These are phyloP conservation scores for Danio rerio DNA, from an alignment of 2,113 vertebrate genomes.

Conservation along the genomic window DNA sequence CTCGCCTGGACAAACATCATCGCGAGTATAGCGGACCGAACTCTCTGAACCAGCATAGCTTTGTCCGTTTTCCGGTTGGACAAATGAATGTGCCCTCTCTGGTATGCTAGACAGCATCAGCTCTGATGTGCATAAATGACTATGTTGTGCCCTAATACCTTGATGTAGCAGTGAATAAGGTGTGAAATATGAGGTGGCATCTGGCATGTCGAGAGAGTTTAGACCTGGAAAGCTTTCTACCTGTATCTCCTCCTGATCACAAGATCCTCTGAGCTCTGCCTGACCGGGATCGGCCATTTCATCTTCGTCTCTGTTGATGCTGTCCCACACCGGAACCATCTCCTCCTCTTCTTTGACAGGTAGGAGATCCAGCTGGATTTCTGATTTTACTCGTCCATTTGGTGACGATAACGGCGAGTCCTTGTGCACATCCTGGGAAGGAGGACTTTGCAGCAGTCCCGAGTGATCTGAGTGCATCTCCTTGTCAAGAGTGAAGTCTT, in stretches of 20 bases:
- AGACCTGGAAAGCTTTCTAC: slow-evolving; percentile 62
- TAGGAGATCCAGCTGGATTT: slow-evolving; percentile 17
- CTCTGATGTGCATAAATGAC: slow-evolving; percentile 40
- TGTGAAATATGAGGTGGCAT: slow-evolving; percentile 55
- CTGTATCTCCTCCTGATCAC: slow-evolving; percentile 59
- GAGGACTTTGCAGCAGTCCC: neutral
- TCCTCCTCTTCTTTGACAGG: slow-evolving; percentile 62
- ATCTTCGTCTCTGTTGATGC: slow-evolving; percentile 36
- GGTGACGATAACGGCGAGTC: slow-evolving; percentile 36
- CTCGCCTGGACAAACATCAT: slow-evolving; percentile 49
- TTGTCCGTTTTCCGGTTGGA: slow-evolving; percentile 48
- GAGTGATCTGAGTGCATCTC: slow-evolving; percentile 40
- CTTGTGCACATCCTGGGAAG: neutral
- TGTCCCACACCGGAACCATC: slow-evolving; percentile 58
- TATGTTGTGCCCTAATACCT: slow-evolving; percentile 51
- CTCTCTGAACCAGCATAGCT: slow-evolving; percentile 33
- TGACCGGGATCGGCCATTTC: slow-evolving; percentile 51
- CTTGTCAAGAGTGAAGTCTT: slow-evolving; percentile 38
- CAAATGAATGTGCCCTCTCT: slow-evolving; percentile 48
- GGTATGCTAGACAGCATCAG: slow-evolving; percentile 46
- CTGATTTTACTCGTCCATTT: slow-evolving; percentile 40
- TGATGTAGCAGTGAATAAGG: slow-evolving; percentile 55
- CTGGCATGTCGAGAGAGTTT: slow-evolving; percentile 57
- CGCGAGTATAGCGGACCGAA: slow-evolving; percentile 29
- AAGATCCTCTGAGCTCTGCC: slow-evolving; percentile 48